Evolutionary conservation across 2,888 invertebrate genomes (phyloP).

Genomic region (Andrena haemorrhoa): DNA sequence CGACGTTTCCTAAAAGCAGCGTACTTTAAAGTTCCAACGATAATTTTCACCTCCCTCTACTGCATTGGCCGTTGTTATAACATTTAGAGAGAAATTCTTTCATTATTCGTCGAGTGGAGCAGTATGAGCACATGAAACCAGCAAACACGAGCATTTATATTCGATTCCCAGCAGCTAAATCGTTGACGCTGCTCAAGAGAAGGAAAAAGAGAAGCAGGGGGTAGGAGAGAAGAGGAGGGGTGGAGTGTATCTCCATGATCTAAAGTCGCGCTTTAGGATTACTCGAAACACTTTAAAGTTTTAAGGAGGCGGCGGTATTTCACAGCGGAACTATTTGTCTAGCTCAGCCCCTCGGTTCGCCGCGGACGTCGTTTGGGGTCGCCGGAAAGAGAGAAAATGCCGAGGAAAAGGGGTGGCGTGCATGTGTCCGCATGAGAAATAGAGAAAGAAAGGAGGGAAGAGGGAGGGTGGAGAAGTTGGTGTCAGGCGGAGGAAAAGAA

Average conservation of each 20-base stretch:
- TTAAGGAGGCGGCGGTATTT: conserved; percentile 78
- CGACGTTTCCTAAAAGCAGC: conserved; percentile 5
- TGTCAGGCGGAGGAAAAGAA: conserved; percentile 18
- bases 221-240: neutral
- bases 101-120: no score
- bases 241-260: conserved; percentile 58
- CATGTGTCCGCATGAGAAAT: conserved; percentile 37
- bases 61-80: neutral
- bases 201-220: neutral
- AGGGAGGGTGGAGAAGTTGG: conserved; percentile 1
- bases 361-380: conserved; percentile 49
- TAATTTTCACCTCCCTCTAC: neutral
- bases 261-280: conserved; percentile 74
- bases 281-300: conserved; percentile 78
- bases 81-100: neutral
- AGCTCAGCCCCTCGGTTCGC: conserved; percentile 74
- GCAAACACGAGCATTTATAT: conserved; percentile 45
- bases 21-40: no score
- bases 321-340: conserved; percentile 80
- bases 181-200: conserved; percentile 21
- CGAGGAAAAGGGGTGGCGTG: conserved; percentile 17
- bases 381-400: conserved; percentile 23
- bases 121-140: no score
- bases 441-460: conserved; percentile 17
- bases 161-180: conserved; percentile 50